Evolutionary conservation across 2,113 vertebrate species (phyloP), one percentile per base, ranked within the genome.

Genomic region (Forbesichthys papilliferus): DNA sequence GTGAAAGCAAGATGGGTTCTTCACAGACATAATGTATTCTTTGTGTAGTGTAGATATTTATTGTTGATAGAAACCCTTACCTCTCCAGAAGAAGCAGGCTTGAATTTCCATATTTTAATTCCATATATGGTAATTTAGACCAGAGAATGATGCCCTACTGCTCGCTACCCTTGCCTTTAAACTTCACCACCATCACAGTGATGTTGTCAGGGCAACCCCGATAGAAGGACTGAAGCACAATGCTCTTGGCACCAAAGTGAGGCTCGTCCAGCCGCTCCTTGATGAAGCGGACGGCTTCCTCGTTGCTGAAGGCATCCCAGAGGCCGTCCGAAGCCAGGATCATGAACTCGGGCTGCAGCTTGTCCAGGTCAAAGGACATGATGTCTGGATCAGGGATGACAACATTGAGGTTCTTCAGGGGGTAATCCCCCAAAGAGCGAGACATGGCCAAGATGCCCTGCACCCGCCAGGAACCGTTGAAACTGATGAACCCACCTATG

Each of bases 371-470:
- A 72, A 99, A 98, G 84, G 95, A 94, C 77, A 98, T 90, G 81
- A 99, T 92, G 69, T 99, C 98, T 0, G 98, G 98, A 65, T 99
- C 96, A 0, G 98, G 93, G 77, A 98, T 94, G 75, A 99, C 91
- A 61, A 99, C 97, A 0, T 98, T 98, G 51, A 99, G 95, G 86
- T 98, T 98, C 91, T 99, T 99, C 81, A 99, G 93, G 0, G 97
- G 96, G 83, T 98, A 99, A 74, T 99, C 98, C 16, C 98, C 98
- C 59, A 99, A 86, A 0, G 97, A 99, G 12, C 98, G 96, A 20
- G 98, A 99, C 97, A 99, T 99, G 66, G 97, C 96, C 88, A 99
- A 89, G 88, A 99, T 96, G 61, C 98, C 98, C 90, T 99, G 98
- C 8, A 99, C 98, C 0, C 98, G 94, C 98, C 98, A 99, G 0